phyloP scores from a whole-genome alignment of 2,797 vertebrate species.

The Sarcoramphus papa region DNA sequence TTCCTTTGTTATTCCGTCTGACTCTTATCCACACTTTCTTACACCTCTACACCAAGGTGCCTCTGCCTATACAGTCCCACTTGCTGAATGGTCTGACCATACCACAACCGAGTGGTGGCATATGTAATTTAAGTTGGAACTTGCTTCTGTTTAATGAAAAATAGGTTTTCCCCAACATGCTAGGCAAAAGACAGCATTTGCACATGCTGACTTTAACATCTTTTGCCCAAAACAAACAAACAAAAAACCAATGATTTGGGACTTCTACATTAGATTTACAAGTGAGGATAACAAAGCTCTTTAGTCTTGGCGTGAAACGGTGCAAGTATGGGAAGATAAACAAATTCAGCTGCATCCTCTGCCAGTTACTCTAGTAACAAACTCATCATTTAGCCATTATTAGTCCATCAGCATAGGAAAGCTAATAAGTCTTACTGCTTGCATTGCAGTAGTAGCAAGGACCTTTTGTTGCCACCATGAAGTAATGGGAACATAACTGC shows the following conservation, averaged over 20 bases:
- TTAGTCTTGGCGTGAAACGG: background rate
- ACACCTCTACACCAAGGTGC: background rate
- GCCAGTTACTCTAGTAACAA: background rate
- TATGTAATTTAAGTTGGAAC: background rate
- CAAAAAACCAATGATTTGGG: background rate
- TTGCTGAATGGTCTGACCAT: background rate
- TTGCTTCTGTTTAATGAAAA: background rate
- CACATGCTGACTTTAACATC: background rate
- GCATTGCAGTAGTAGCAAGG: background rate
- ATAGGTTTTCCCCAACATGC: background rate
- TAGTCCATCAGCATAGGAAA: background rate
- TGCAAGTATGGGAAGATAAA: background rate
- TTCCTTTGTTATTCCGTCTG: background rate
- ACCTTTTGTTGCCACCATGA: background rate
- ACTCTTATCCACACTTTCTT: background rate
- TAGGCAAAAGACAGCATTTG: background rate
- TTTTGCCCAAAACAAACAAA: background rate
- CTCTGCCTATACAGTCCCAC: background rate
- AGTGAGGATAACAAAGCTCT: background rate
- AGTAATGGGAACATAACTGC: background rate
- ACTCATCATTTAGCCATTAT: background rate
- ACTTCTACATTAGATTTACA: background rate
- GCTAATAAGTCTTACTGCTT: background rate
- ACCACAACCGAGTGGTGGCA: background rate
- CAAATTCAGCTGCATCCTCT: background rate